A percentile compares a stretch with the other conserved stretches of the same genome.
Evolutionary conservation across 1,140 invertebrate species (phyloP).

Genomic region (Penaeus chinensis): DNA sequence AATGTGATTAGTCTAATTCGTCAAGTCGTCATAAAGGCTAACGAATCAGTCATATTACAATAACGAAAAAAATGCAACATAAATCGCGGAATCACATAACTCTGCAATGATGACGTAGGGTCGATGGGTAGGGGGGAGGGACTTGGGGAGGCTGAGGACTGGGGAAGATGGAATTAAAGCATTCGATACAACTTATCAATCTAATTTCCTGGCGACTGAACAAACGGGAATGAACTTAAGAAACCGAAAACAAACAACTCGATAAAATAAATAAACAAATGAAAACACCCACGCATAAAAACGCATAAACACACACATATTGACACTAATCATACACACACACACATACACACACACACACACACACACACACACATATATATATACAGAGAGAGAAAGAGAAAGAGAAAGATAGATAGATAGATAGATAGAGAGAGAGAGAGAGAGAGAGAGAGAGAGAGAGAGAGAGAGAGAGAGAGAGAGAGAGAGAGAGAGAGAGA

Average conservation of each 20-base stretch:
- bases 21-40: too few relatives aligned
- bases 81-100: background rate
- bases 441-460: background rate
- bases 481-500: background rate
- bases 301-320: background rate
- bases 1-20: background rate
- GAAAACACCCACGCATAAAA: conserved; percentile 3
- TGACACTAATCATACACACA: background rate
- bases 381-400: background rate
- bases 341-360: background rate
- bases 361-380: too few relatives aligned
- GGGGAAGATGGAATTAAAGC: too few relatives aligned
- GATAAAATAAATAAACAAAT: background rate
- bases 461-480: background rate
- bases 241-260: background rate
- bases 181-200: background rate
- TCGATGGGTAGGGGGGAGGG: background rate
- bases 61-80: too few relatives aligned
- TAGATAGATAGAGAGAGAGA: background rate
- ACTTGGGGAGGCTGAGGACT: background rate
- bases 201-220: too few relatives aligned
- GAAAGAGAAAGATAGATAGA: background rate
- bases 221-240: background rate
- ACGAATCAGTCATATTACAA: too few relatives aligned
- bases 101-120: background rate